Percentiles rank a stretch among this genome's conserved stretches.
These are phyloP conservation scores for Ephialtes manifestator DNA, from an alignment of 2,888 invertebrate species.

Conservation along the genomic window DNA sequence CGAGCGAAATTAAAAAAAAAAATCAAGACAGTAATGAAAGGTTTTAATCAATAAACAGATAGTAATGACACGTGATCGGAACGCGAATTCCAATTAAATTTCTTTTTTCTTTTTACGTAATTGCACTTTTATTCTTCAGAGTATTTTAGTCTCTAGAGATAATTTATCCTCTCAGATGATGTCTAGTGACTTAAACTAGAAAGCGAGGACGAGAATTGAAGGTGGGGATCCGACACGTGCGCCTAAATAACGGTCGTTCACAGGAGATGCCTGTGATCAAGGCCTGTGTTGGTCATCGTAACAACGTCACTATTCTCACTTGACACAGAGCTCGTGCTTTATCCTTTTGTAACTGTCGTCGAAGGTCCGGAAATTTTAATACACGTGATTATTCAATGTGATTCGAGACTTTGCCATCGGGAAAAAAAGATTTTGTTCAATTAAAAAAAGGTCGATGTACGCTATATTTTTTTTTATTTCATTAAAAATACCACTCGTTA, in stretches of 20 bases:
- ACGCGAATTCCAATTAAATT: background rate
- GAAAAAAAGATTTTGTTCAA: no score
- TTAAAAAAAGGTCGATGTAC: no score
- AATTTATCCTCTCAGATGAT: background rate
- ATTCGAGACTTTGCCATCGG: no score
- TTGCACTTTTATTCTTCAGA: background rate
- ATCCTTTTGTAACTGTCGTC: background rate
- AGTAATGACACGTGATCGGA: background rate
- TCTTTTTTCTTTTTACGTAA: background rate
- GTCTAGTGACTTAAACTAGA: conserved; percentile 10
- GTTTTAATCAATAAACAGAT: background rate
- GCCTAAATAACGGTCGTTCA: conserved; percentile 47
- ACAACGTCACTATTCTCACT: background rate
- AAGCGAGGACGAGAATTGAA: conserved; percentile 16
- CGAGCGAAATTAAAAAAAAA: background rate
- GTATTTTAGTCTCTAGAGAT: background rate
- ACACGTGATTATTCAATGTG: background rate
- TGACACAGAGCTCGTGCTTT: background rate
- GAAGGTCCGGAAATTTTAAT: background rate
- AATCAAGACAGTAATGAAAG: background rate
- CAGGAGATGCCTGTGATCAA: background rate
- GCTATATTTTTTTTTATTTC: no score
- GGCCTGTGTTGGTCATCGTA: background rate
- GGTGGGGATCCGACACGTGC: conserved; percentile 30
- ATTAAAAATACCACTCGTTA: no score